Conservation (phyloP, 2,888 invertebrate genomes). For the Cantharis rustica region DNA sequence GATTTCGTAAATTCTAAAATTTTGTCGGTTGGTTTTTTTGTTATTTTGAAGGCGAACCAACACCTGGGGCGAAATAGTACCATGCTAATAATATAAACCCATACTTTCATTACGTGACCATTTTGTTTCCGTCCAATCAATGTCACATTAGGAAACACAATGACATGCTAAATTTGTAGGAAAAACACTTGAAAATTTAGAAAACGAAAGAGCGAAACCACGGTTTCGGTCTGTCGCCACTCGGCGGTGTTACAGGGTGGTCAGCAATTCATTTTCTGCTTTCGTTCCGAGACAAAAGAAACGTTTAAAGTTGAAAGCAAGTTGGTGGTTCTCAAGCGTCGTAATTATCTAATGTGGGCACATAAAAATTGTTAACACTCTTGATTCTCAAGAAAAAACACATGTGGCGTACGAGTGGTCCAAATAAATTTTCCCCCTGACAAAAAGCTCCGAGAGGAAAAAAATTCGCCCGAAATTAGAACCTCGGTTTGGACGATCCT, state of each 20-base stretch:
- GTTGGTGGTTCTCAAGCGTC: not conserved
- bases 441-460: not conserved
- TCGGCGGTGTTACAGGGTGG: not conserved
- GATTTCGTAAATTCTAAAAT: not conserved
- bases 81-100: not conserved
- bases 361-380: conserved; percentile 24
- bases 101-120: conserved; percentile 2
- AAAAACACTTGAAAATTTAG: not conserved
- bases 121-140: not conserved
- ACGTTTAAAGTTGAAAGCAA: not conserved
- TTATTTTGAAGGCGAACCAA: not conserved
- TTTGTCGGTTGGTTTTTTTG: not conserved
- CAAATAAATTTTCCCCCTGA: conserved; percentile 17
- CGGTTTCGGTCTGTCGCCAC: not conserved
- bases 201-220: not conserved
- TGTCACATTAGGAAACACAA: not conserved
- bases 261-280: not conserved
- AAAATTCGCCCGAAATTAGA: not conserved
- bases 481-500: not conserved
- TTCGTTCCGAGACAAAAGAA: not conserved
- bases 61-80: not conserved
- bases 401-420: conserved; percentile 28
- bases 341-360: conserved; percentile 22
- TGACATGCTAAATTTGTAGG: not conserved
- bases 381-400: conserved; percentile 24